phyloP scores from a whole-genome alignment of 64 coral and sea anemone genomes.

The Montipora foliosa region DNA sequence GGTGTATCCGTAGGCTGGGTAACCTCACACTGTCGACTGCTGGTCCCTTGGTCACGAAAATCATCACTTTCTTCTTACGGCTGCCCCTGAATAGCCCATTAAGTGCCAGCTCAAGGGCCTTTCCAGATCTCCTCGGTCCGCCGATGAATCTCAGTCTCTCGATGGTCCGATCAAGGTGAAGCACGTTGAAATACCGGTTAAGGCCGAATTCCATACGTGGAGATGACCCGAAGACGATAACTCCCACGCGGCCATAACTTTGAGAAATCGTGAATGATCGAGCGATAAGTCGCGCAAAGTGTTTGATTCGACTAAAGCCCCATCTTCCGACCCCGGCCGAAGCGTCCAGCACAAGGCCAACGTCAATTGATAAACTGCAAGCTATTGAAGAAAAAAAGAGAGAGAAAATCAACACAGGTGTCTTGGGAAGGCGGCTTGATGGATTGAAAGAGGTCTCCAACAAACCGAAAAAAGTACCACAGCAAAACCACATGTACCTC shows the following conservation, averaged over 20 bases:
- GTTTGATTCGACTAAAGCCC: constrained; percentile 78
- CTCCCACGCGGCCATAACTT: constrained; percentile 60
- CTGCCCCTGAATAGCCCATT: constrained; percentile 64
- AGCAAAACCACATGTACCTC: too few relatives aligned
- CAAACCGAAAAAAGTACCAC: too few relatives aligned
- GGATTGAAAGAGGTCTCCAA: too few relatives aligned
- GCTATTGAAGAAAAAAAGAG: constrained; percentile 14
- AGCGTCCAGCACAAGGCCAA: constrained; percentile 81
- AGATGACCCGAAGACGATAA: constrained; percentile 78
- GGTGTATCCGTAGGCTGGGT: constrained; percentile 66
- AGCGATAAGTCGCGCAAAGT: constrained; percentile 64
- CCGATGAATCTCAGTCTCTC: constrained; percentile 41
- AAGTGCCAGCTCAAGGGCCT: constrained; percentile 56
- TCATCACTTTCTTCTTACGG: constrained; percentile 57
- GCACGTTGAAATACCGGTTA: constrained; percentile 47
- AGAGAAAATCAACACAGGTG: background rate
- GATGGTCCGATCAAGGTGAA: constrained; percentile 47
- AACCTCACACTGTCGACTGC: constrained; percentile 53
- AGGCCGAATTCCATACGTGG: constrained; percentile 56
- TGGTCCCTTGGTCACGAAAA: constrained; percentile 61
- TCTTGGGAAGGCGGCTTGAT: background rate
- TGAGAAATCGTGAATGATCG: constrained; percentile 71
- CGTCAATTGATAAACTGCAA: constrained; percentile 78
- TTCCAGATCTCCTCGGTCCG: constrained; percentile 71
- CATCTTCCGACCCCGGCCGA: constrained; percentile 69